Percentiles rank a stretch among this genome's conserved stretches.
Evolutionary conservation across 2,797 vertebrate species (phyloP).

Genomic region (Tenualosa thibaudeaui): DNA sequence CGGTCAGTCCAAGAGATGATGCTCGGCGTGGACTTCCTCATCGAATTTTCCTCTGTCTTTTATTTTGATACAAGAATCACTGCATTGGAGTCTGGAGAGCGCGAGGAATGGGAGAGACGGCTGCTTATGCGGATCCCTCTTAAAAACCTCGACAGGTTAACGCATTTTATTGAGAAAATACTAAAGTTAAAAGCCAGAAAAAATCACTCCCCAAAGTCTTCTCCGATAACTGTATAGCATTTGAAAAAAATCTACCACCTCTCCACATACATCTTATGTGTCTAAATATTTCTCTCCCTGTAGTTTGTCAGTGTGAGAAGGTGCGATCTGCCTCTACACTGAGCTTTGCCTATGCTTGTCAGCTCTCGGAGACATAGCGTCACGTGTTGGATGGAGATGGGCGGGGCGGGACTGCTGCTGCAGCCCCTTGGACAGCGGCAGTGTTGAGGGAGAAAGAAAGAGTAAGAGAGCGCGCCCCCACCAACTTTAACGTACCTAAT

Average conservation of each 20-base stretch:
- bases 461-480: not conserved
- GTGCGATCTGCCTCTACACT: conserved; percentile 52
- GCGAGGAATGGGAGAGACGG: conserved; percentile 38
- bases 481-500: conserved; percentile 10
- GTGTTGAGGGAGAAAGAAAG: conserved; percentile 18
- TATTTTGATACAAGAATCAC: conserved; percentile 44
- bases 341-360: conserved; percentile 58
- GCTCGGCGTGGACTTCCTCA: conserved; percentile 43
- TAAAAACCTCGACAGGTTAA: conserved; percentile 45
- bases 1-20: conserved; percentile 42
- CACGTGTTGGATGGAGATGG: conserved; percentile 62
- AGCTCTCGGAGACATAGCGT: conserved; percentile 55
- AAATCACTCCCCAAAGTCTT: not conserved
- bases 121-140: conserved; percentile 46
- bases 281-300: conserved; percentile 10
- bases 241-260: conserved; percentile 2
- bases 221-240: not conserved
- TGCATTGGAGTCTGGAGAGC: conserved; percentile 44
- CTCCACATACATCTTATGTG: not conserved
- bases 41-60: conserved; percentile 32
- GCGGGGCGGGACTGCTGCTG: conserved; percentile 69
- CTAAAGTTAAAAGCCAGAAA: not conserved
- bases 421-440: conserved; percentile 72
- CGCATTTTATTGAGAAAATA: conserved; percentile 16
- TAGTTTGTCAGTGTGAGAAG: conserved; percentile 49